These are phyloP conservation scores for Pluvianellus socialis DNA, from an alignment of 2,113 vertebrate species.

Conservation along the genomic window DNA sequence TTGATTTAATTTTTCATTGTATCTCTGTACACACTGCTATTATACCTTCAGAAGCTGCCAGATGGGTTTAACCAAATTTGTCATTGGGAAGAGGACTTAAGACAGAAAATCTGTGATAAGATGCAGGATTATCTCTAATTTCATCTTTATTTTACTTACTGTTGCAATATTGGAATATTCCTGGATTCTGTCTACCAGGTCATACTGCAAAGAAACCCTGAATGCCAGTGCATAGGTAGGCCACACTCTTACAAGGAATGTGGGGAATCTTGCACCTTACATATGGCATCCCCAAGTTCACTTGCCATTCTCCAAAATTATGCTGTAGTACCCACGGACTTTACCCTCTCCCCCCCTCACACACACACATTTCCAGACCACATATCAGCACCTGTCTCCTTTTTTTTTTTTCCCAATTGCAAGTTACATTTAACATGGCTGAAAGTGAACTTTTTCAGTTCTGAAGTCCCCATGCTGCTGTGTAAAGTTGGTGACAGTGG, in stretches of 20 bases:
- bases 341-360: not conserved
- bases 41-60: not conserved
- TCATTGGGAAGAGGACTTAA: accelerated
- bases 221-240: not conserved
- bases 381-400: not conserved
- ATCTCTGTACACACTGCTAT: not conserved
- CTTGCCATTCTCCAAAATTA: not conserved
- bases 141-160: not conserved
- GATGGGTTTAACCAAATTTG: not conserved
- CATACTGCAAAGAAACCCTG: not conserved
- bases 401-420: not conserved
- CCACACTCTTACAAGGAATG: not conserved
- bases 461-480: not conserved
- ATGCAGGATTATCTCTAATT: not conserved
- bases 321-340: too few species aligned
- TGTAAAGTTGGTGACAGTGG: not conserved
- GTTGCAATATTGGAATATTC: not conserved
- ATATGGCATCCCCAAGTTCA: not conserved
- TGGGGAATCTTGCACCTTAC: not conserved
- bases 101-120: not conserved
- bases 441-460: not conserved
- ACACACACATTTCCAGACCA: not conserved
- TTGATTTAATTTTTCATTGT: not conserved
- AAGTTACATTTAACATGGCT: not conserved
- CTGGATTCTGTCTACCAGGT: not conserved